Evolutionary conservation across 37 sponge, comb jelly and placozoan genomes (phyloP).

Genomic region (Hormiphora californensis): DNA sequence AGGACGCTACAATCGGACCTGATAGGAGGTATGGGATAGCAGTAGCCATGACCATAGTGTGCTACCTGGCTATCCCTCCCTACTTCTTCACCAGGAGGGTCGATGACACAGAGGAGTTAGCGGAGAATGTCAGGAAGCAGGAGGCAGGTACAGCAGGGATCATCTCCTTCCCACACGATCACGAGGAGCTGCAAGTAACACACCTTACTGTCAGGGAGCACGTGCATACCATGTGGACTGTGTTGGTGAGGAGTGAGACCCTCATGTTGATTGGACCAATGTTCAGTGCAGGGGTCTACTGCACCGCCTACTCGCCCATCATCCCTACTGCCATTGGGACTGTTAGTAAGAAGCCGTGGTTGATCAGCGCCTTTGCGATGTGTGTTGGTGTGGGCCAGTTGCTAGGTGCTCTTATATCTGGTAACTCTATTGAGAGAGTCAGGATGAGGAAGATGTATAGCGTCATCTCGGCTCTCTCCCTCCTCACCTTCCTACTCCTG

Average conservation of each 20-base stretch:
- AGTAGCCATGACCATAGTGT: background rate
- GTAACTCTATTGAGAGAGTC: background rate
- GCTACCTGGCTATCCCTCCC: conserved; percentile 1
- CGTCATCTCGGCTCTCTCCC: background rate
- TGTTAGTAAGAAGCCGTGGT: background rate
- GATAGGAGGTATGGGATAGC: conserved; percentile 25
- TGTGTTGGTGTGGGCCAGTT: background rate
- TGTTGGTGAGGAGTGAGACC: conserved; percentile 23
- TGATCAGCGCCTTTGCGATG: conserved; percentile 11
- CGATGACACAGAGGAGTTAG: no score
- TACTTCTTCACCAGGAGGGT: conserved; percentile 37
- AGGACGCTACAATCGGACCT: background rate
- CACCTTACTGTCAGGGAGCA: background rate
- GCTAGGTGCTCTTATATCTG: conserved; percentile 6
- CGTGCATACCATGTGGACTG: background rate
- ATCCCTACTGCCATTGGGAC: conserved; percentile 14
- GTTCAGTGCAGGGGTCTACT: conserved; percentile 45
- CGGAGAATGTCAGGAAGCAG: background rate
- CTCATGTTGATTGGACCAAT: conserved; percentile 4
- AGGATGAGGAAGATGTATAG: conserved; percentile 31
- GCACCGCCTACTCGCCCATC: conserved; percentile 42
- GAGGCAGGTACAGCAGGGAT: background rate
- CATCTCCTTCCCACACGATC: background rate
- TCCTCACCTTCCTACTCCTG: conserved; percentile 3
- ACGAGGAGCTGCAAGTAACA: background rate